Percentiles rank a stretch among this genome's conserved stretches.
Evolutionary conservation across 2,113 vertebrate species (phyloP).

Genomic region (Anolis sagrei): DNA sequence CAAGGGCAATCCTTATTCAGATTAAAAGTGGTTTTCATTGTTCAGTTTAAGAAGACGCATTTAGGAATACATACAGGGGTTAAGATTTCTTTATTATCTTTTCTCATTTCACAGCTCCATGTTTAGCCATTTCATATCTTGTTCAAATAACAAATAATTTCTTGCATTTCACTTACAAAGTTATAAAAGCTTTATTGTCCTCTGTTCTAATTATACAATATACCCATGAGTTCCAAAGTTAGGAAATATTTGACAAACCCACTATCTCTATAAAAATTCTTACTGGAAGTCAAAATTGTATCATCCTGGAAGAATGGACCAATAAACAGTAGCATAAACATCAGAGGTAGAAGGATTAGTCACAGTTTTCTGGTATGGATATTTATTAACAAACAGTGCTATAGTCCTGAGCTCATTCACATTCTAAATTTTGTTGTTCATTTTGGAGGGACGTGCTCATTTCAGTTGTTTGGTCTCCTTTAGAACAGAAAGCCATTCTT

Average conservation of each 20-base stretch:
- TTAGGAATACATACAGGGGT: not conserved
- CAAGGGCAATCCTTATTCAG: not conserved
- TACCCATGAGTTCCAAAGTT: not conserved
- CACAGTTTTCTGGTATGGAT: conserved; percentile 65
- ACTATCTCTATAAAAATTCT: not conserved
- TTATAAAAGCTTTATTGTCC: not conserved
- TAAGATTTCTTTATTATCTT: conserved; percentile 13
- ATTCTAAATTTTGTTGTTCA: not conserved
- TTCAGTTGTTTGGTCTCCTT: not conserved
- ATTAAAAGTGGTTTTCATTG: not conserved
- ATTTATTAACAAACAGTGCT: not conserved
- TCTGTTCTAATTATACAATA: not conserved
- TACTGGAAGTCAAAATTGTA: conserved; percentile 32
- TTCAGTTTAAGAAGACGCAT: not conserved
- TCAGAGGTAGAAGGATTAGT: conserved; percentile 74
- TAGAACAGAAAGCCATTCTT: not conserved
- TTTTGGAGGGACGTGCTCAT: not conserved
- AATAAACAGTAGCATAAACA: conserved; percentile 39
- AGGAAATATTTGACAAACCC: not conserved
- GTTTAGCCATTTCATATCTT: not conserved
- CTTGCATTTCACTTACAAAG: not conserved
- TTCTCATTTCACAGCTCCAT: not conserved
- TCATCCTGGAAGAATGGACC: not conserved
- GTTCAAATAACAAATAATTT: not conserved
- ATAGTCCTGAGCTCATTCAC: not conserved